Percentiles rank a stretch among this genome's conserved stretches.
Conservation (phyloP, 2,888 invertebrate species). For the Icerya purchasi region DNA sequence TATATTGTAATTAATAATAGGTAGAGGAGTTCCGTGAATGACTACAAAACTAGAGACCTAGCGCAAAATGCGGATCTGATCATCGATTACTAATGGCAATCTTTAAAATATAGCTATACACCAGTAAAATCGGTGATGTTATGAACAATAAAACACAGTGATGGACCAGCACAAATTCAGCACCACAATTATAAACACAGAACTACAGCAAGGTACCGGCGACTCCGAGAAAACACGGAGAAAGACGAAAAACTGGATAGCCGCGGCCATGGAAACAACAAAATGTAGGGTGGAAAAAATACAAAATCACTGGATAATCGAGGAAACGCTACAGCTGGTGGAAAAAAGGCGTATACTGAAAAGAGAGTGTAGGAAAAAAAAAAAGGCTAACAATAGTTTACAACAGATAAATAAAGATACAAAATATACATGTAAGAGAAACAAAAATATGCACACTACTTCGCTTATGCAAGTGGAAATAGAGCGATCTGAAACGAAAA, state of each 20-base stretch:
- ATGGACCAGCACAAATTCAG: not conserved
- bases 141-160: not conserved
- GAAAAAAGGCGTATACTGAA: not conserved
- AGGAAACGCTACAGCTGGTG: not conserved
- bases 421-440: not conserved
- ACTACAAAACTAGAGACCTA: not conserved
- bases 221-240: not conserved
- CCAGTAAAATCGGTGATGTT: not conserved
- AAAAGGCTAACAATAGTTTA: not conserved
- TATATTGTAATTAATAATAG: not conserved
- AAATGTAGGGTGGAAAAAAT: not conserved
- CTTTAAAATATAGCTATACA: not conserved
- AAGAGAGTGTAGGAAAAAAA: not conserved
- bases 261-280: not conserved
- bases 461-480: not conserved
- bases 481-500: not conserved
- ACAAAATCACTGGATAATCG: constrained; percentile 4
- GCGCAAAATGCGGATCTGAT: not conserved
- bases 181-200: not conserved
- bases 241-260: constrained; percentile 1
- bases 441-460: not conserved
- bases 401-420: not conserved
- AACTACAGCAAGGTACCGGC: not conserved
- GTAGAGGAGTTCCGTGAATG: not conserved
- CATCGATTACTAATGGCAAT: not conserved